Base-by-base conservation (phyloP, 2,797 vertebrate species). In the Picus viridis region DNA sequence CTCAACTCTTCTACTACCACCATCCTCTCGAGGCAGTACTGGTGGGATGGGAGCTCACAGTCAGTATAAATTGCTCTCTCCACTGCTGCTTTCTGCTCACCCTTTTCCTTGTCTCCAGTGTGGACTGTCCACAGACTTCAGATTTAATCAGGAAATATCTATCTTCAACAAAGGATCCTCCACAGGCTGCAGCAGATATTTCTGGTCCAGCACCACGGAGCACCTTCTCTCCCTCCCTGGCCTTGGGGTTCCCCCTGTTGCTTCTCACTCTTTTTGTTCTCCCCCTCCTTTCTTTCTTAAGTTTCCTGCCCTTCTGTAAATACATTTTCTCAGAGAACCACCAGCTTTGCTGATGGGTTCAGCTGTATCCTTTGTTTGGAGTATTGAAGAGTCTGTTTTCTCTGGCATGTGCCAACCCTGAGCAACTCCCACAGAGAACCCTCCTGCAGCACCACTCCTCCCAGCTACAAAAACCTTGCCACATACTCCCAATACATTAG, bases 21-120 rank as follows among this genome's bases (percentile, higher is more conserved):
- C 57, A 8, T 10, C 16, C 5, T 10, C 30, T 4, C 7, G 10
- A 41, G 67, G 16, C 20, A 58, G 34, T 1, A 0, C 51, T 22
- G 17, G 23, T 26, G 10, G 34, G 58, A 10, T 49, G 17, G 59
- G 32, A 65, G 30, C 13, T 32, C 26, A 34, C 1, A 24, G 16
- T 34, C 36, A 36, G 22, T 9, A 43, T 36, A 34, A 34, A 59
- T 1, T 0, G 11, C 14, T 32, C 12, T 34, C 29, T 26, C 53
- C 67, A 45, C 36, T 29, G 49, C 24, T 61, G 12, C 36, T 61
- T 30, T 16, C 47, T 54, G 45, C 45, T 74, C 32, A 54, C 39
- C 34, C 13, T 47, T 61, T 20, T 39, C 56, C 47, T 62, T 41
- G 30, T 63, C 29, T 75, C 39, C 29, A 41, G 23, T 6, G 6